Conservation (phyloP, 2,888 invertebrate species). For the Bibio marci region DNA sequence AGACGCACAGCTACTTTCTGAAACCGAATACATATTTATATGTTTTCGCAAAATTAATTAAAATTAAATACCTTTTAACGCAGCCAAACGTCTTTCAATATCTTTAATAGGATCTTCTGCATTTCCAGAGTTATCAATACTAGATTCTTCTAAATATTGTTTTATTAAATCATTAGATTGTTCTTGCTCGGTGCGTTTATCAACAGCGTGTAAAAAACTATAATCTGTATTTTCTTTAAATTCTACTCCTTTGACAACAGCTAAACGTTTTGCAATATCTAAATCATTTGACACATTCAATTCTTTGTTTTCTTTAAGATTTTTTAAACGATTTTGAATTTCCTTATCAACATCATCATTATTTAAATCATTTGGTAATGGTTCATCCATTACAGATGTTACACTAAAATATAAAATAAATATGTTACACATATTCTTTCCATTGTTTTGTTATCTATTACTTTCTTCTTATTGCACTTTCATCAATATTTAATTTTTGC, state of each 20-base stretch:
- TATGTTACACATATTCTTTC: no score
- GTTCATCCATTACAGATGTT: constrained; percentile 10
- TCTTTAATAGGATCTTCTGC: constrained; percentile 32
- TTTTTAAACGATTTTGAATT: constrained; percentile 47
- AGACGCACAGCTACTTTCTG: not conserved
- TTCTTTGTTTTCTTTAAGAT: constrained; percentile 39
- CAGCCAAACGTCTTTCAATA: constrained; percentile 35
- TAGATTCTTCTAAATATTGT: constrained; percentile 34
- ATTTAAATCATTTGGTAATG: constrained; percentile 11
- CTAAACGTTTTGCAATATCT: constrained; percentile 46
- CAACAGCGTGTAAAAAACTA: constrained; percentile 29
- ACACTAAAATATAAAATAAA: no score
- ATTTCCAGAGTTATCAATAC: constrained; percentile 34
- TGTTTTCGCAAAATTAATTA: no score
- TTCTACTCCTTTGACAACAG: constrained; percentile 43
- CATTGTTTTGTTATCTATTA: no score
- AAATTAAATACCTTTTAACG: constrained; percentile 26
- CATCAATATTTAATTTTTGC: no score
- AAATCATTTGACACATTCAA: constrained; percentile 31
- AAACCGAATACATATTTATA: not conserved
- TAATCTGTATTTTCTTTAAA: constrained; percentile 23
- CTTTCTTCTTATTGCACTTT: no score
- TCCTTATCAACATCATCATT: constrained; percentile 30
- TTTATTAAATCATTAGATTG: constrained; percentile 52
- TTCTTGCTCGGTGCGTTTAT: constrained; percentile 48